A percentile compares a stretch with the other conserved stretches of the same genome.
Conservation (phyloP, 2,888 invertebrate species). For the Acanthosepion lycidas region DNA sequence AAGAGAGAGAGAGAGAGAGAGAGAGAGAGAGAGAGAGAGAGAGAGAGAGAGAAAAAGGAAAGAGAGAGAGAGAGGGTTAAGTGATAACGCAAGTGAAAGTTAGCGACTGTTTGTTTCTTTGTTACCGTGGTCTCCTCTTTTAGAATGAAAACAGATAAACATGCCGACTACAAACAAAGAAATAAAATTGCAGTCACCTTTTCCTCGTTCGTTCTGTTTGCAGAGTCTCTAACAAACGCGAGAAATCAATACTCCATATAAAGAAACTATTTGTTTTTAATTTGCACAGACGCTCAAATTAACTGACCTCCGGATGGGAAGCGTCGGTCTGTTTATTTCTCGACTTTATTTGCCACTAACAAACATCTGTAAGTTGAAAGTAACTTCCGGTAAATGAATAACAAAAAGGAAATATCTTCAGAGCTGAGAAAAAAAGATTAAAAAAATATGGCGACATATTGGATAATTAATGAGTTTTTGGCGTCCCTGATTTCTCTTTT, state of each 20-base stretch:
- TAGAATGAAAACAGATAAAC: not conserved
- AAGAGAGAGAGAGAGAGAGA: no score
- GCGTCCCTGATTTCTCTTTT: not conserved
- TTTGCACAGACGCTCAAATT: not conserved
- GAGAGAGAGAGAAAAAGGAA: no score
- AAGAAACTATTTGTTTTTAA: constrained; percentile 21
- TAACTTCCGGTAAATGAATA: not conserved
- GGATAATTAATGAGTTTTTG: not conserved
- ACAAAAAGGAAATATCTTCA: not conserved
- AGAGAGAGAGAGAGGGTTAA: not conserved
- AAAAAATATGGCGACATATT: no score
- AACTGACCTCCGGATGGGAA: constrained; percentile 13
- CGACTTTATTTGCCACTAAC: not conserved
- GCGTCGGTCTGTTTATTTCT: not conserved
- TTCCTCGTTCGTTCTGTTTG: not conserved
- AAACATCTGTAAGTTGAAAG: constrained; percentile 4
- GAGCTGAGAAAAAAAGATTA: not conserved
- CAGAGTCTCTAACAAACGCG: not conserved
- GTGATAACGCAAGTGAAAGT: not conserved
- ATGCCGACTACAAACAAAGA: not conserved
- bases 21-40: no score
- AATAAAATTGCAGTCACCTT: not conserved
- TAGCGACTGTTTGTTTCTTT: not conserved
- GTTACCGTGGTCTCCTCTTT: not conserved
- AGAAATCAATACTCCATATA: not conserved